phyloP scores from a whole-genome alignment of 2,113 vertebrate genomes.

The Sprattus sprattus region DNA sequence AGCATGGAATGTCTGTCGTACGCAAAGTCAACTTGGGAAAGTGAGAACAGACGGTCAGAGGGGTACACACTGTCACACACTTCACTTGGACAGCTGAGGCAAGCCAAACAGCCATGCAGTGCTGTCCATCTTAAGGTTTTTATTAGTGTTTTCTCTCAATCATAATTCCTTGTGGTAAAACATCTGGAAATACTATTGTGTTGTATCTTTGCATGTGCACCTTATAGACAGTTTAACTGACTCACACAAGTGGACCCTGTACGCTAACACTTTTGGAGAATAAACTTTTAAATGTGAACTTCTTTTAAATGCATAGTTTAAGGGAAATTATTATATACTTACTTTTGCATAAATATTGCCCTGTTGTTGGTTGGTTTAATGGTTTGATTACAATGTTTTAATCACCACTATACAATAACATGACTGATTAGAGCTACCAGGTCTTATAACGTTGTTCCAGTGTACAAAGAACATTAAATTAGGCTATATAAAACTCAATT shows the following conservation, averaged over 20 bases:
- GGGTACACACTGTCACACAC: not conserved
- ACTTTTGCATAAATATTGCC: not conserved
- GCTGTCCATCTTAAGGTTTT: not conserved
- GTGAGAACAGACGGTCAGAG: not conserved
- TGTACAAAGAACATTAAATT: not conserved
- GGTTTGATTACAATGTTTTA: not conserved
- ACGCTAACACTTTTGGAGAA: not conserved
- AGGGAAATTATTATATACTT: not conserved
- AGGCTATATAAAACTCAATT: not conserved
- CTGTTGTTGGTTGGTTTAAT: not conserved
- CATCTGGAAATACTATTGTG: not conserved
- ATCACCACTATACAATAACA: not conserved
- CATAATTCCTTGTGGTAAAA: not conserved
- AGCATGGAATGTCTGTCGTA: slow-evolving; percentile 11
- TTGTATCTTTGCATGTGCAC: not conserved
- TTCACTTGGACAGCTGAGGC: not conserved
- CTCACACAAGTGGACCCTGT: not conserved
- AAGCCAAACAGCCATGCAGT: not conserved
- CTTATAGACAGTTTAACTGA: not conserved
- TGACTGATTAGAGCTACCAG: not conserved
- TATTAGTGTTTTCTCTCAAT: not conserved
- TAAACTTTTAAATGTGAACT: not conserved
- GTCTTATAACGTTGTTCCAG: not conserved
- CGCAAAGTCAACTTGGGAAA: not conserved
- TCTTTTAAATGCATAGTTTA: not conserved